Conservation (phyloP, 92 coral and sea anemone genomes). For the Virgularia gustaviana region DNA sequence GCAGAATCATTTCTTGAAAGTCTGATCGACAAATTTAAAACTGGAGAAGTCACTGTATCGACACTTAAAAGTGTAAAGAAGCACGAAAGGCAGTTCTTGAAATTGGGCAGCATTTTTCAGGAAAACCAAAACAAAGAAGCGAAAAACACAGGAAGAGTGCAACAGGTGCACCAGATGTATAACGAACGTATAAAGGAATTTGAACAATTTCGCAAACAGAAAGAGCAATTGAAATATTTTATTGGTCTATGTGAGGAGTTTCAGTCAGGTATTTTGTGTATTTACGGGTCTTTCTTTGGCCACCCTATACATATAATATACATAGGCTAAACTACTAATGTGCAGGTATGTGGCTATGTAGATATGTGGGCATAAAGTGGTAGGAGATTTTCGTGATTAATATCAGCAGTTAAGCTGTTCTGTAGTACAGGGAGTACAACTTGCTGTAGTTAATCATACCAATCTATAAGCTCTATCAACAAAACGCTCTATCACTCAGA, state of each 20-base stretch:
- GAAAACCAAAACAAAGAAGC: background rate
- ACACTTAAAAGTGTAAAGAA: constrained; percentile 4
- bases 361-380: too few relatives aligned
- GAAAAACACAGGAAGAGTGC: background rate
- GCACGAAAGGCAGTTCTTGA: constrained; percentile 11
- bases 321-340: too few relatives aligned
- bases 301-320: too few relatives aligned
- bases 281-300: too few relatives aligned
- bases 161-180: background rate
- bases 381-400: too few relatives aligned
- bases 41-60: background rate
- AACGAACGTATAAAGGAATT: background rate
- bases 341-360: too few relatives aligned
- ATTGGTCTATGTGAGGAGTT: background rate
- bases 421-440: too few relatives aligned
- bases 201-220: background rate
- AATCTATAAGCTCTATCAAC: too few relatives aligned
- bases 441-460: too few relatives aligned
- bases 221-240: background rate
- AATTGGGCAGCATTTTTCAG: constrained; percentile 18
- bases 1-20: constrained; percentile 12
- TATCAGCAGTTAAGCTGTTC: too few relatives aligned
- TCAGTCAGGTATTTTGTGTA: constrained; percentile 7
- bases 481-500: too few relatives aligned
- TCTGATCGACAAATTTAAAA: background rate